Conservation (phyloP, 2,113 vertebrate genomes). For the Amia ocellicauda region DNA sequence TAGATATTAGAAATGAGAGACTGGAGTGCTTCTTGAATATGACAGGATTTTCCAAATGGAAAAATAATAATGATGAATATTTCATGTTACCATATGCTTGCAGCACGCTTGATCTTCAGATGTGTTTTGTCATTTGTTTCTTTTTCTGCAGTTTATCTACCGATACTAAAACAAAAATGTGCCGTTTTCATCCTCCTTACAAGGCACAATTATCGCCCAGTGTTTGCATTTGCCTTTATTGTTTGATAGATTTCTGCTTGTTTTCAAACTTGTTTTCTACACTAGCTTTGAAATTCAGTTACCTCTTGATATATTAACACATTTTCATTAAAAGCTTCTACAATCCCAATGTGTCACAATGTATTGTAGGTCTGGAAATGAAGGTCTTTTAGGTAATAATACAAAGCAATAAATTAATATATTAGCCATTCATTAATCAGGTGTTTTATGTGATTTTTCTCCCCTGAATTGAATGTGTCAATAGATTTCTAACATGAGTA, state of each 20-base stretch:
- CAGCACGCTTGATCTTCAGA: conserved; percentile 2
- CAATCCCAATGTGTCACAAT: no score
- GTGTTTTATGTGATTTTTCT: no score
- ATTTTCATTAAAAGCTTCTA: no score
- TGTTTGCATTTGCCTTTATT: background rate
- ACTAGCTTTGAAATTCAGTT: no score
- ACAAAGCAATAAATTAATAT: no score
- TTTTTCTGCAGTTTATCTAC: conserved; percentile 1
- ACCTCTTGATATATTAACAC: no score
- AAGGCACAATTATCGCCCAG: background rate
- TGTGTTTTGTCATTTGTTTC: background rate
- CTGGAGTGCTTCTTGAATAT: background rate
- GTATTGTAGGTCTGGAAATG: no score
- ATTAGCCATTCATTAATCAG: no score
- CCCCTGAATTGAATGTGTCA: no score
- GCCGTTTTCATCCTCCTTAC: background rate
- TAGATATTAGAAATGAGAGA: conserved; percentile 1
- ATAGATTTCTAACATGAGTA: no score
- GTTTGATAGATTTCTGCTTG: background rate
- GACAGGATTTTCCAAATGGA: conserved; percentile 5
- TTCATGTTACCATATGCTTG: conserved; percentile 12
- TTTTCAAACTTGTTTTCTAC: no score
- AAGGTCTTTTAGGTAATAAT: no score
- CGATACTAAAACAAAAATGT: background rate
- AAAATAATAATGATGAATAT: conserved; percentile 15